These are phyloP conservation scores for Scophthalmus maximus DNA, from an alignment of 2,113 vertebrate species.

Conservation along the genomic window DNA sequence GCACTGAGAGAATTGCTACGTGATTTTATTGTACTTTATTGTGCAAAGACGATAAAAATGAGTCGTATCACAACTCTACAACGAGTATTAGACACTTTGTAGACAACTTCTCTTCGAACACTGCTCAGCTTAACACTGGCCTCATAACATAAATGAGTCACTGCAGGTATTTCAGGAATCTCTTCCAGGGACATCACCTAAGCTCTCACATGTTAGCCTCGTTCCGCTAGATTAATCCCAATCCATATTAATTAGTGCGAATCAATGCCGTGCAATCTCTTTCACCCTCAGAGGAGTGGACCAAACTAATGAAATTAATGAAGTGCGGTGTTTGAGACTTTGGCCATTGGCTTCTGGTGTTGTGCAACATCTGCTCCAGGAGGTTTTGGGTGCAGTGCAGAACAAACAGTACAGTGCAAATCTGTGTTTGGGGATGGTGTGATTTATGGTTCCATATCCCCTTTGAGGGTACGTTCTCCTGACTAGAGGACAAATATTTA, in stretches of 20 bases:
- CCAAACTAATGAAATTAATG: slow-evolving; percentile 71
- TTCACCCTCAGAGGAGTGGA: slow-evolving; percentile 42
- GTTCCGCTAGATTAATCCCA: slow-evolving; percentile 73
- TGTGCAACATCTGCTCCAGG: slow-evolving; percentile 36
- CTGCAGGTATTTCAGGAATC: slow-evolving; percentile 32
- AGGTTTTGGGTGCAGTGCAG: background rate
- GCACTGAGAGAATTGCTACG: too few species aligned
- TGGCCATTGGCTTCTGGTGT: slow-evolving; percentile 25
- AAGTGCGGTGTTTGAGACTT: slow-evolving; percentile 54
- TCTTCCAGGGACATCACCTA: slow-evolving; percentile 36
- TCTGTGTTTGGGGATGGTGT: slow-evolving; percentile 27
- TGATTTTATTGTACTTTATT: background rate
- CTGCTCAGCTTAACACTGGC: background rate
- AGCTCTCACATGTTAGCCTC: slow-evolving; percentile 42
- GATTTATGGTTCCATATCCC: slow-evolving; percentile 38
- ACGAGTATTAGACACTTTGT: background rate
- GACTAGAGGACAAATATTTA: slow-evolving; percentile 45
- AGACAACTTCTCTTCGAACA: background rate
- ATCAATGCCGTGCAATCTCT: slow-evolving; percentile 69
- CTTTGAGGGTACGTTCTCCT: slow-evolving; percentile 24
- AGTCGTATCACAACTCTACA: background rate
- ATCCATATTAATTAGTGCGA: slow-evolving; percentile 81
- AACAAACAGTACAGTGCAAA: slow-evolving; percentile 8
- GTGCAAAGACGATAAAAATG: too few species aligned
- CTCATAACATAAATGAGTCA: slow-evolving; percentile 14